These are phyloP conservation scores for Enteromius trimaculatus DNA, from an alignment of 2,797 vertebrate species.

Conservation along the genomic window DNA sequence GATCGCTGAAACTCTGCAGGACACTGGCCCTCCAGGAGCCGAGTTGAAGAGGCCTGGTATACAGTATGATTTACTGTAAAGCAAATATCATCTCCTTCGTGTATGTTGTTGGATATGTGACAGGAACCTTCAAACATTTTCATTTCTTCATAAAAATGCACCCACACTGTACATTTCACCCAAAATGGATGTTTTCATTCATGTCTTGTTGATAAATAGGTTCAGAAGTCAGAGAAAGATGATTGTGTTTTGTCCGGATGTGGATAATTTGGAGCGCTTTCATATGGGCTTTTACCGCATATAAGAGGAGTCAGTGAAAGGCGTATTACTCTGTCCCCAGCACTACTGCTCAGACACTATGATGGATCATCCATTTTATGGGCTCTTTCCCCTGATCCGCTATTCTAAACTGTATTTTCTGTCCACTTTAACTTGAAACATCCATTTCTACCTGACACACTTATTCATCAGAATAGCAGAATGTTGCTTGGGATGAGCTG, in stretches of 20 bases:
- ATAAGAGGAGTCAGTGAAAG: constrained; percentile 75
- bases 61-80: neutral
- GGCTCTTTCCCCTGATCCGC: constrained; percentile 77
- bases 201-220: constrained; percentile 20
- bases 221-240: constrained; percentile 21
- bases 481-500: constrained; percentile 40
- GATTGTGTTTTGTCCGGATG: constrained; percentile 15
- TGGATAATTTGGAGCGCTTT: constrained; percentile 23
- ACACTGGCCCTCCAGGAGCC: no score
- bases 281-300: constrained; percentile 50
- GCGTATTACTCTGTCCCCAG: constrained; percentile 70
- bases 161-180: neutral
- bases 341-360: constrained; percentile 74
- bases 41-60: neutral
- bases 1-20: no score
- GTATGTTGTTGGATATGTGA: neutral
- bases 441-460: constrained; percentile 81
- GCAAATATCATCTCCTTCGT: neutral
- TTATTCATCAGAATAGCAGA: constrained; percentile 79
- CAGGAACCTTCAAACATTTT: neutral
- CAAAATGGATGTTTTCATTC: constrained; percentile 24
- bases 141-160: neutral
- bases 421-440: constrained; percentile 80
- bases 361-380: constrained; percentile 83
- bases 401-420: constrained; percentile 82